phyloP scores from a whole-genome alignment of 2,113 vertebrate genomes.

The Diadophis punctatus region DNA sequence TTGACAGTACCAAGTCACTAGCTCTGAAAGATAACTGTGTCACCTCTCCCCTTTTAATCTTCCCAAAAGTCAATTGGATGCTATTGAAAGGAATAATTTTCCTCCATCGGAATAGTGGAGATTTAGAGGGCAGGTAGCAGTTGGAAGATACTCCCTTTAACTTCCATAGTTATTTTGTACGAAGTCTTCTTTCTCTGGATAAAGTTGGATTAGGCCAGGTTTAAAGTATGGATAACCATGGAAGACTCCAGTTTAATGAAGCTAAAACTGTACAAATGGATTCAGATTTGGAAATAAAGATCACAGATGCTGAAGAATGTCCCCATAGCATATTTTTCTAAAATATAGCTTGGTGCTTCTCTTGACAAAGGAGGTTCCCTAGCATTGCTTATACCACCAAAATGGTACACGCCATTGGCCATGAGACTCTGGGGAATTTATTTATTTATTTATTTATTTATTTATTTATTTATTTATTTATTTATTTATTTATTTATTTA shows the following conservation, averaged over 20 bases:
- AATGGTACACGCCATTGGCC: background rate
- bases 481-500: too few species aligned
- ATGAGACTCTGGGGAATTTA: background rate
- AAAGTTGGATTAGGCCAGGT: background rate
- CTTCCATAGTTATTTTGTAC: background rate
- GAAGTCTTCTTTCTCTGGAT: background rate
- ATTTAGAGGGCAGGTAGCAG: background rate
- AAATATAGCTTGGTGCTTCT: background rate
- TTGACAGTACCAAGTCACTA: background rate
- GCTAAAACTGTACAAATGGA: background rate
- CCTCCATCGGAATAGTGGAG: background rate
- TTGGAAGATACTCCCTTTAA: background rate
- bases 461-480: too few species aligned
- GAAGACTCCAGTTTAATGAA: background rate
- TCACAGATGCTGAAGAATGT: background rate
- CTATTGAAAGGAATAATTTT: constrained; percentile 3
- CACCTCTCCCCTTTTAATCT: background rate
- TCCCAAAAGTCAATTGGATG: background rate
- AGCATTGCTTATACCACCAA: background rate
- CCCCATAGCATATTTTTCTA: background rate
- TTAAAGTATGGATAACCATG: background rate
- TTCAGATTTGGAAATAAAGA: background rate
- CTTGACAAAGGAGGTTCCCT: background rate
- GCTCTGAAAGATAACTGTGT: background rate
- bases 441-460: too few species aligned